These are phyloP conservation scores for Gymnobelideus leadbeateri DNA, from an alignment of 2,113 vertebrate genomes.

Conservation along the genomic window DNA sequence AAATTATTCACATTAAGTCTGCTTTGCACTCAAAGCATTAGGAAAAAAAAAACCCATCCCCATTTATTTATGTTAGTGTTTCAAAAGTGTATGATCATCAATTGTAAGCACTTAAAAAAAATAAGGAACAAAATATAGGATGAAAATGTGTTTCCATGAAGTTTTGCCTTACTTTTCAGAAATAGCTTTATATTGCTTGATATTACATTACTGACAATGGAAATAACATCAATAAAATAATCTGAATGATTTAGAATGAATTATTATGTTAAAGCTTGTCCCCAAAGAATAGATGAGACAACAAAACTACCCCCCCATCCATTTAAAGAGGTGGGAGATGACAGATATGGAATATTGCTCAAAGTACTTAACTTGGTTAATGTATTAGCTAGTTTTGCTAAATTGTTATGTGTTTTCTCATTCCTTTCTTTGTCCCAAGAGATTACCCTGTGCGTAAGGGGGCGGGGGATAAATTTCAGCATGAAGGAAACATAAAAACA, in stretches of 20 bases:
- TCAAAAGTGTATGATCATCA: conserved; percentile 11
- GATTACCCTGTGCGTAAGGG: background rate
- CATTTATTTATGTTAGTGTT: conserved; percentile 10
- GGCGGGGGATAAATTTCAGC: background rate
- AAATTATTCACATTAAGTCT: background rate
- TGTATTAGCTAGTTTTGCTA: background rate
- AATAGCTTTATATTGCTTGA: background rate
- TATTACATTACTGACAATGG: background rate
- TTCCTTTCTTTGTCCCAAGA: background rate
- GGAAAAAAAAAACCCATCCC: conserved; percentile 1
- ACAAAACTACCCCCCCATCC: background rate
- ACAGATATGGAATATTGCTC: background rate
- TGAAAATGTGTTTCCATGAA: background rate
- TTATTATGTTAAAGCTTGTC: background rate
- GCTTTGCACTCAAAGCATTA: conserved; percentile 46
- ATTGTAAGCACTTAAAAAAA: background rate
- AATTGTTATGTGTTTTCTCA: background rate
- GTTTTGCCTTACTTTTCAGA: background rate
- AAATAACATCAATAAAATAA: background rate
- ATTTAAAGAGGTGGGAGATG: background rate
- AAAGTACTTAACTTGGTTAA: background rate
- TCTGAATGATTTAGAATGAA: background rate
- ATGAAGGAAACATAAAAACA: conserved; percentile 1
- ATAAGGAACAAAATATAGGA: background rate
- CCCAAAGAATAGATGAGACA: background rate